These are phyloP conservation scores for Athalia circularis DNA, from an alignment of 2,888 invertebrate species.

Conservation along the genomic window DNA sequence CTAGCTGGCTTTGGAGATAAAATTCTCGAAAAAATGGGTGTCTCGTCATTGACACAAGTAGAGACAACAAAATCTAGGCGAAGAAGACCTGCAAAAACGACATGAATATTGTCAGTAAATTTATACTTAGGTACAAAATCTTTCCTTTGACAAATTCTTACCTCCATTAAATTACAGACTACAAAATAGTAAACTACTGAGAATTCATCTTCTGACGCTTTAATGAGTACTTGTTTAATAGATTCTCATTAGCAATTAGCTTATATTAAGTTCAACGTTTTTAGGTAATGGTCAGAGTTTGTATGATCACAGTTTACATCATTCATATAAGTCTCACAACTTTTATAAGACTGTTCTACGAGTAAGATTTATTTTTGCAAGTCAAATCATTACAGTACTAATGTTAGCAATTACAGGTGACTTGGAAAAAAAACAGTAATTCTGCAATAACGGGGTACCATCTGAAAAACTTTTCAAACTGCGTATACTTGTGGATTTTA, in stretches of 20 bases:
- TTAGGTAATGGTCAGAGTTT: constrained; percentile 13
- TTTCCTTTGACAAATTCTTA: too few relatives aligned
- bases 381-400: not conserved
- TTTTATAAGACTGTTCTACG: constrained; percentile 25
- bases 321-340: constrained; percentile 29
- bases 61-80: constrained; percentile 7
- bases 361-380: constrained; percentile 14
- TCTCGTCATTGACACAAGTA: constrained; percentile 10
- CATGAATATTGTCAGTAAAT: not conserved
- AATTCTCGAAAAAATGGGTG: constrained; percentile 14
- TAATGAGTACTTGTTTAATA: constrained; percentile 16
- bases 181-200: not conserved
- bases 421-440: not conserved
- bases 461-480: too few relatives aligned
- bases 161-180: too few relatives aligned
- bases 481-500: too few relatives aligned
- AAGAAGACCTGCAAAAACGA: constrained; percentile 16
- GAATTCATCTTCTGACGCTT: constrained; percentile 20
- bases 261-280: constrained; percentile 38
- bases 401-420: not conserved
- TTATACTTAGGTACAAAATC: not conserved
- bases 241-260: constrained; percentile 34
- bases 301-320: constrained; percentile 6
- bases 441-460: too few relatives aligned
- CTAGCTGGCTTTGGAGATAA: constrained; percentile 32